Percentiles rank a stretch among this genome's conserved stretches.
These are phyloP conservation scores for Gorsachius magnificus DNA, from an alignment of 2,797 vertebrate genomes.

Conservation along the genomic window DNA sequence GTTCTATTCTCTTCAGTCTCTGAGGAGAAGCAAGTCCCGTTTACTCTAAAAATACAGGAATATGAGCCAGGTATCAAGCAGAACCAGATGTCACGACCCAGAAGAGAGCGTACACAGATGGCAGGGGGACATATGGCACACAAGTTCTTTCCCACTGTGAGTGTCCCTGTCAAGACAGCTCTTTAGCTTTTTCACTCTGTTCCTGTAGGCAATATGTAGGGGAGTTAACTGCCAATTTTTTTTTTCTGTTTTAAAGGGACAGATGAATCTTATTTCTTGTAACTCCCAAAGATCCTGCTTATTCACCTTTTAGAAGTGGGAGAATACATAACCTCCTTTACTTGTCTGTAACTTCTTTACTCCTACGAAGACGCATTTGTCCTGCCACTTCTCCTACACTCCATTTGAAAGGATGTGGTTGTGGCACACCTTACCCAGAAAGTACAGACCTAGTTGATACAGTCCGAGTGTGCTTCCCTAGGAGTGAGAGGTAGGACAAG, in stretches of 20 bases:
- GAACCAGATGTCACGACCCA: constrained; percentile 61
- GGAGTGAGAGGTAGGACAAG: neutral
- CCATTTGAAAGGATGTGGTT: neutral
- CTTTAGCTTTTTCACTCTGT: constrained; percentile 30
- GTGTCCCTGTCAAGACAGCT: constrained; percentile 28
- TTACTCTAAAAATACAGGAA: constrained; percentile 29
- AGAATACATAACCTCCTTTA: neutral
- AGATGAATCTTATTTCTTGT: neutral
- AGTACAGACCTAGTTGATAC: neutral
- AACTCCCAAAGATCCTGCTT: neutral
- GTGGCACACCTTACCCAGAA: neutral
- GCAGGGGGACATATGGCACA: constrained; percentile 32
- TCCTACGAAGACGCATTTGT: neutral
- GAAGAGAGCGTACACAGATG: constrained; percentile 41
- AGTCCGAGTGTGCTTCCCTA: neutral
- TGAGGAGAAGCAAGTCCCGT: neutral
- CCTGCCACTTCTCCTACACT: neutral
- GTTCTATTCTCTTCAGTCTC: constrained; percentile 23
- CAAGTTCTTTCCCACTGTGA: constrained; percentile 11
- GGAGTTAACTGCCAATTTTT: neutral
- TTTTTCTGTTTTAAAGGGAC: neutral
- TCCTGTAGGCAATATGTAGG: constrained; percentile 28
- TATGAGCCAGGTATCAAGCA: constrained; percentile 33
- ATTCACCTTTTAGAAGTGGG: neutral
- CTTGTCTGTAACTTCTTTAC: neutral